These are phyloP conservation scores for Galeopsomyia nigrocyanea DNA, from an alignment of 2,888 invertebrate species.

Conservation along the genomic window DNA sequence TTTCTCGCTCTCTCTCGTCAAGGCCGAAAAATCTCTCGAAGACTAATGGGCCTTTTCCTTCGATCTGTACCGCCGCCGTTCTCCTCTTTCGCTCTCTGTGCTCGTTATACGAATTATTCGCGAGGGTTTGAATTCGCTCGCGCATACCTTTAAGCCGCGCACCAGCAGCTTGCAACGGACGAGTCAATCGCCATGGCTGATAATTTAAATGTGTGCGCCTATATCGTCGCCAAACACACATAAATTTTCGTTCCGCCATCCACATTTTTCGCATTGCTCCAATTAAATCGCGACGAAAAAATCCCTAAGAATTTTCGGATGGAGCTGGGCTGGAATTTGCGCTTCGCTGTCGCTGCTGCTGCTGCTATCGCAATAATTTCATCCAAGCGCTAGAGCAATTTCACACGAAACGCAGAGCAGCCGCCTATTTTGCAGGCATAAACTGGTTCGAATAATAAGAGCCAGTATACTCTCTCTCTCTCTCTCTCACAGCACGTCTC, in stretches of 20 bases:
- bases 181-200: slow-evolving; percentile 40
- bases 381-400: too few relatives aligned
- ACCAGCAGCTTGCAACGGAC: slow-evolving; percentile 18
- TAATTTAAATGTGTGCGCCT: slow-evolving; percentile 32
- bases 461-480: slow-evolving; percentile 21
- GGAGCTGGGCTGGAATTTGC: too few relatives aligned
- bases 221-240: background rate
- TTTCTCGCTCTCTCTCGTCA: slow-evolving; percentile 32
- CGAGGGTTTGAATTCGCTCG: slow-evolving; percentile 40
- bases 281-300: too few relatives aligned
- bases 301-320: too few relatives aligned
- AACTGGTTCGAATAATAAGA: slow-evolving; percentile 38
- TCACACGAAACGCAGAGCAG: too few relatives aligned
- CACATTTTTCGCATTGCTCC: too few relatives aligned
- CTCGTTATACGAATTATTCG: slow-evolving; percentile 47
- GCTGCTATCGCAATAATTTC: too few relatives aligned
- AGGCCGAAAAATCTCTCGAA: slow-evolving; percentile 45
- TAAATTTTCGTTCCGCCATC: slow-evolving; percentile 18
- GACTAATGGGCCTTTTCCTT: slow-evolving; percentile 45
- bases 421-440: background rate
- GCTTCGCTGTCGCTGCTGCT: too few relatives aligned
- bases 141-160: background rate
- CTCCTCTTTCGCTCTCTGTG: slow-evolving; percentile 26
- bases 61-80: slow-evolving; percentile 6
- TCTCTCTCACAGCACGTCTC: background rate